Evolutionary conservation across 2,797 vertebrate species (phyloP).

Genomic region (Rhyacichthys aspro): DNA sequence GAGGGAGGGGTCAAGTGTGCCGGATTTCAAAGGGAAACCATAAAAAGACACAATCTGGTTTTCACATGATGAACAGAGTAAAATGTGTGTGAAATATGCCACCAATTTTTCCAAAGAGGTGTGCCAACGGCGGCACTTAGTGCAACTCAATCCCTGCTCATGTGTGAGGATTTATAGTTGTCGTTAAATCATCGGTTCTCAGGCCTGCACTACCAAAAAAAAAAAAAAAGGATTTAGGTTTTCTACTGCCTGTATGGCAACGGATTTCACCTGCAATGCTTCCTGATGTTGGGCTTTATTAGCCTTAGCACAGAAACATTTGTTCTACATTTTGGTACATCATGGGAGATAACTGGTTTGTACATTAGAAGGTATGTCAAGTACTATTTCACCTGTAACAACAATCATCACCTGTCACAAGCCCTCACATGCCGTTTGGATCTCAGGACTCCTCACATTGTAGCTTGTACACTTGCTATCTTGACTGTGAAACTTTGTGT

Average conservation of each 20-base stretch:
- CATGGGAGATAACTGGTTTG: not conserved
- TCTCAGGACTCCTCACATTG: constrained; percentile 21
- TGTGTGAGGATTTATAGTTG: constrained; percentile 44
- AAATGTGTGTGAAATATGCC: constrained; percentile 56
- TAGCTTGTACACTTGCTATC: constrained; percentile 29
- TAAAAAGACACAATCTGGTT: constrained; percentile 75
- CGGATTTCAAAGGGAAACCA: constrained; percentile 70
- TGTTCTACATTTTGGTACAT: too few relatives aligned
- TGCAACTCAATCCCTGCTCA: constrained; percentile 42
- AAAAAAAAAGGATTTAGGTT: constrained; percentile 2
- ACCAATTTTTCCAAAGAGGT: constrained; percentile 38
- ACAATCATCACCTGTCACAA: constrained; percentile 11
- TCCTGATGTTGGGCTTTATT: too few relatives aligned
- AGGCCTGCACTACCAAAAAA: constrained; percentile 11
- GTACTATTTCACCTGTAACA: constrained; percentile 18
- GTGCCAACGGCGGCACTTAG: constrained; percentile 32
- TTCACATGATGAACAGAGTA: constrained; percentile 53
- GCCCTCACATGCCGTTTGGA: constrained; percentile 9
- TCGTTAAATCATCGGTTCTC: constrained; percentile 48
- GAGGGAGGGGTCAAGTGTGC: constrained; percentile 68
- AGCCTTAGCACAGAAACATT: not conserved
- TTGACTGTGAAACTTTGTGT: constrained; percentile 59
- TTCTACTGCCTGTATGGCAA: too few relatives aligned
- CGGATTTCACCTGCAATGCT: too few relatives aligned
- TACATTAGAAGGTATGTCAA: not conserved